phyloP scores from a whole-genome alignment of 2,113 vertebrate species.

The Gracilinanus agilis region DNA sequence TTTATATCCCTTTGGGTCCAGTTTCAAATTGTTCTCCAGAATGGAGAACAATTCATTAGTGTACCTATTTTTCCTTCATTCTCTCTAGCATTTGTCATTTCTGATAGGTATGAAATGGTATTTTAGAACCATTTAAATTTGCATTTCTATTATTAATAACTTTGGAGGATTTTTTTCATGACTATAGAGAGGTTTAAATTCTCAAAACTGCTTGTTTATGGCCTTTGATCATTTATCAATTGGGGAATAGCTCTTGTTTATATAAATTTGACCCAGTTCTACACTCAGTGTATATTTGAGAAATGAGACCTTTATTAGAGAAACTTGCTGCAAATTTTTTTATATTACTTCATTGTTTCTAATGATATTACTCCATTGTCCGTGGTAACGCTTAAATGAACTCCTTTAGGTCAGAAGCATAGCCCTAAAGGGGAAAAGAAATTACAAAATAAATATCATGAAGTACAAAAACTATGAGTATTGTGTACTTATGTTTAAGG shows the following conservation, averaged over 20 bases:
- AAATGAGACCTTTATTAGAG: not conserved
- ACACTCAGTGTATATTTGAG: not conserved
- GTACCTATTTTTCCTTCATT: no score
- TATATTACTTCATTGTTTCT: not conserved
- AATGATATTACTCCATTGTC: no score
- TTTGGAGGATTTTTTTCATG: not conserved
- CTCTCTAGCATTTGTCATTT: no score
- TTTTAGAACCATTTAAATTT: no score
- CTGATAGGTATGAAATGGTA: no score
- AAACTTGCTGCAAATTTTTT: not conserved
- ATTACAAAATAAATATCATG: not conserved
- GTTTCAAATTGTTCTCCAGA: not conserved
- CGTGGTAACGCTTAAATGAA: not conserved
- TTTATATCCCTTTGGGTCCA: not conserved
- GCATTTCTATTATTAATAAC: no score
- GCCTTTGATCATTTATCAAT: not conserved
- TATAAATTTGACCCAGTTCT: not conserved
- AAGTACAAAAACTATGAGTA: not conserved
- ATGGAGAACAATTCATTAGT: no score
- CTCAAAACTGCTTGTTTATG: not conserved
- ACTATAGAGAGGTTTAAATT: not conserved
- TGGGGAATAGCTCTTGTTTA: not conserved
- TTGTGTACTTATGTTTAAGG: not conserved
- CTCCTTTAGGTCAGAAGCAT: not conserved
- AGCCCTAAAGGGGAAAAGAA: not conserved